Evolutionary conservation across 2,797 vertebrate species (phyloP), one percentile per base, ranked within the genome.

Genomic region (Falco naumanni): DNA sequence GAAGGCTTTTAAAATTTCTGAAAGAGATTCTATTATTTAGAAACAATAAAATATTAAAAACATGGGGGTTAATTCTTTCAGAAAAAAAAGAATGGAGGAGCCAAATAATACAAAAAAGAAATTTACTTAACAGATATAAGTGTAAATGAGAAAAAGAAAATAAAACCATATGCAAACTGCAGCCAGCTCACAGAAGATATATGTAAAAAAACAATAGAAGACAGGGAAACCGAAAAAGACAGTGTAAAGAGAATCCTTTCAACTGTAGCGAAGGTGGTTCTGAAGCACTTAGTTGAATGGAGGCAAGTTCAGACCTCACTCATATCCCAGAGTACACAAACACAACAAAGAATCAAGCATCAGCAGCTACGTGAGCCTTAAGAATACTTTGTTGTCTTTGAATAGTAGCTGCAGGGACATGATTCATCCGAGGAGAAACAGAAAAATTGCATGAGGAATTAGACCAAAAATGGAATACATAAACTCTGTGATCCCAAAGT

Each of bases 1-100:
- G 57, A 87, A 80, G 69, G 66, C 14, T 28, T 86, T 95, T 90
- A 82, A 72, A 77, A 91, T 89, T 80, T 79, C 65, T 87, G 28
- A 90, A 89, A 28, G 20, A 92, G 37, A 64, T 92, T 92, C 34
- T 84, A 53, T 84, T 93, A 81, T 84, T 84, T 72, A 15, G 61
- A 89, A 92, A 79, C n/a, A 92, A 82, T 77, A 16, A 93, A 76
- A 78, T 17, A 74, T 48, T 37, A 28, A 87, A 79, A 93, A 72
- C 5, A 64, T 28, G 33, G 24, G 4, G 16, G 34, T 92, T 93
- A 94, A 91, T 96, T 96, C 84, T 54, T 79, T 90, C 39, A 56
- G n/a, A 81, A 77, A 77, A 88, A 66, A 16, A 79, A 87, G 33
- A 91, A 63, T n/a, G 18, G 41, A 75, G 11, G 3, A 90, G 5